Base-by-base conservation (phyloP, 2,113 vertebrate genomes). In the Pachyramphus minor region DNA sequence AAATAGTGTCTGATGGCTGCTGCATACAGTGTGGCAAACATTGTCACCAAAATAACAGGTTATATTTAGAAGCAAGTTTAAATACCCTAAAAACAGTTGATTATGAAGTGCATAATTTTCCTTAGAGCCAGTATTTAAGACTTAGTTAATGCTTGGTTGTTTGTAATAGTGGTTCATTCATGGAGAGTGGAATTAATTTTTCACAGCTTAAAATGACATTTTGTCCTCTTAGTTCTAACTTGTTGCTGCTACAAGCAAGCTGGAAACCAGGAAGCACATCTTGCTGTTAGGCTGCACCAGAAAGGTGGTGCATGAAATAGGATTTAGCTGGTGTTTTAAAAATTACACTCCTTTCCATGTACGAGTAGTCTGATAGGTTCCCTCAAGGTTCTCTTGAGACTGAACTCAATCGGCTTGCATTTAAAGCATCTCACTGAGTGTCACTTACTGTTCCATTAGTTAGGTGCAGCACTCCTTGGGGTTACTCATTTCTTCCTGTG, bases 341-440 rank as follows among this genome's bases (percentile, higher is more conserved):
- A 71, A 2, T 11, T 23, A 30, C 3, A 2, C 18, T 68, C 52
- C 21, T 84, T 66, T 58, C 55, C 27, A 11, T 4, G 6, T 6
- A 0, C 0, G 8, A 8, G 16, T 2, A 17, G 22, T 5, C 33
- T 53, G 52, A 18, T 25, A 37, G 50, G 11, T 12, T 69, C 25
- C 72, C 39, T 56, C 7, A 5, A 5, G 27, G 41, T 25, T 45
- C 7, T 2, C 1, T 2, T 37, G 55, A 47, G 63, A 5, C 78
- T 21, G 8, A 74, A 5, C 28, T 67, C 49, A 5, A 15, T 31
- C 44, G 33, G 14, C 23, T 56, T 5, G 39, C 0, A 0, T 30
- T 44, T 6, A 62, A 56, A 64, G 22, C 33, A 6, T 27, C 37
- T 88, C 2, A 0, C 31, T 10, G 62, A 9, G 21, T 20, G 31